These are phyloP conservation scores for Dinomys branickii DNA, from an alignment of 2,113 vertebrate genomes.

Conservation along the genomic window DNA sequence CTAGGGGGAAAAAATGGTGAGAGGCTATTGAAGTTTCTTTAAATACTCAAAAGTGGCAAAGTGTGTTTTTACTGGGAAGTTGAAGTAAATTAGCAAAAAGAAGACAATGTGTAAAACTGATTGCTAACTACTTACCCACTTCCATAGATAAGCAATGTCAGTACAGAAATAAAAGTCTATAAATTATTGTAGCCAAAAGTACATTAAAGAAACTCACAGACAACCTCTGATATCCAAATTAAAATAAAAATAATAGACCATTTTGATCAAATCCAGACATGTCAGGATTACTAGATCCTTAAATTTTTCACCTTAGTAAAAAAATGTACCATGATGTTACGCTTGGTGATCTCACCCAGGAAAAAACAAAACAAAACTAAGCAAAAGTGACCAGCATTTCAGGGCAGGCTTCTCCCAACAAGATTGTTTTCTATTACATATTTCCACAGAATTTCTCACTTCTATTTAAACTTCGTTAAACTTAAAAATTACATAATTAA, in stretches of 20 bases:
- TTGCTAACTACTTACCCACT: not conserved
- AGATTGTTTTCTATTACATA: not conserved
- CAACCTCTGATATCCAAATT: not conserved
- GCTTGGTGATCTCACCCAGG: not conserved
- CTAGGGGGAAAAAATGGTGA: not conserved
- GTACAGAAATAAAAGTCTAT: not conserved
- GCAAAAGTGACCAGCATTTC: not conserved
- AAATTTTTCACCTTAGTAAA: not conserved
- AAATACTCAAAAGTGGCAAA: not conserved
- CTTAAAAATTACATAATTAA: not conserved
- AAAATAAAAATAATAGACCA: not conserved
- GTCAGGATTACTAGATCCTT: not conserved
- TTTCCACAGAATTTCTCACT: not conserved
- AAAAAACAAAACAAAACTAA: not conserved
- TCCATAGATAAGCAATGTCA: not conserved
- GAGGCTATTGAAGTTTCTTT: not conserved
- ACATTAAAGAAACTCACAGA: not conserved
- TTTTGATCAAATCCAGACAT: not conserved
- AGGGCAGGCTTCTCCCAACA: not conserved
- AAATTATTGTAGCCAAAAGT: not conserved
- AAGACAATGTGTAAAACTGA: not conserved
- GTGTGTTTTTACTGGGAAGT: not conserved
- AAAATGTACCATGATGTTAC: not conserved
- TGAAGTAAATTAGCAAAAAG: conserved; percentile 26
- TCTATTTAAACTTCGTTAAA: not conserved